Percentiles rank a stretch among this genome's conserved stretches.
Conservation (phyloP, 2,113 vertebrate species). For the Nesospiza acunhae region DNA sequence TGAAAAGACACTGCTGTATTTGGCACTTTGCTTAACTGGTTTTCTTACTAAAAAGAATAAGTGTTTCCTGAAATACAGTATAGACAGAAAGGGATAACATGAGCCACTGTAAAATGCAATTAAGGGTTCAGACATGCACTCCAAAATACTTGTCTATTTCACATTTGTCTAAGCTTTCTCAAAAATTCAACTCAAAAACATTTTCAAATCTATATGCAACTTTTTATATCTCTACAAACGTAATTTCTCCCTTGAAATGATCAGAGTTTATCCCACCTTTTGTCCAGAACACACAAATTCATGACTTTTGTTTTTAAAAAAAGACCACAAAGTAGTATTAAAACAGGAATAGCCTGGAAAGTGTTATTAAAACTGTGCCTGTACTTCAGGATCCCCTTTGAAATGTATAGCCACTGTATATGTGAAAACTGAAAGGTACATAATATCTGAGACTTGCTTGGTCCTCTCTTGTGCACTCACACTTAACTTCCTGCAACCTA, state of each 20-base stretch:
- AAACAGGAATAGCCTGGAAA: conserved; percentile 7
- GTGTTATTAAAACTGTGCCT: background rate
- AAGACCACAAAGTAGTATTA: conserved; percentile 22
- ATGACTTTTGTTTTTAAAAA: conserved; percentile 20
- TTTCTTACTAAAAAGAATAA: conserved; percentile 7
- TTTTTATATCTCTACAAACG: conserved; percentile 21
- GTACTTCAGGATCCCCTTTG: conserved; percentile 10
- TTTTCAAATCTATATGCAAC: conserved; percentile 28
- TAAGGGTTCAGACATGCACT: background rate
- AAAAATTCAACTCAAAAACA: conserved; percentile 33
- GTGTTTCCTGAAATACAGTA: conserved; percentile 34
- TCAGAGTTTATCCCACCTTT: background rate
- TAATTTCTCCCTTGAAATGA: conserved; percentile 21
- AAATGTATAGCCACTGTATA: background rate
- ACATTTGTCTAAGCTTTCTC: background rate
- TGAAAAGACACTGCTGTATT: conserved; percentile 58
- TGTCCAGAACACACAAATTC: background rate
- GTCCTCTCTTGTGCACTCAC: background rate
- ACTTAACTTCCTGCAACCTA: background rate
- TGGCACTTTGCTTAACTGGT: conserved; percentile 68
- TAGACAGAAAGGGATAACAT: background rate
- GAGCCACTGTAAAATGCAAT: background rate
- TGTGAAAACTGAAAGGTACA: background rate
- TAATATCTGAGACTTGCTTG: background rate
- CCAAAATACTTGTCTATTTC: conserved; percentile 17